Evolutionary conservation across 2,797 vertebrate genomes (phyloP), one percentile per base, ranked within the genome.

Genomic region (Ctenosaura bakeri): DNA sequence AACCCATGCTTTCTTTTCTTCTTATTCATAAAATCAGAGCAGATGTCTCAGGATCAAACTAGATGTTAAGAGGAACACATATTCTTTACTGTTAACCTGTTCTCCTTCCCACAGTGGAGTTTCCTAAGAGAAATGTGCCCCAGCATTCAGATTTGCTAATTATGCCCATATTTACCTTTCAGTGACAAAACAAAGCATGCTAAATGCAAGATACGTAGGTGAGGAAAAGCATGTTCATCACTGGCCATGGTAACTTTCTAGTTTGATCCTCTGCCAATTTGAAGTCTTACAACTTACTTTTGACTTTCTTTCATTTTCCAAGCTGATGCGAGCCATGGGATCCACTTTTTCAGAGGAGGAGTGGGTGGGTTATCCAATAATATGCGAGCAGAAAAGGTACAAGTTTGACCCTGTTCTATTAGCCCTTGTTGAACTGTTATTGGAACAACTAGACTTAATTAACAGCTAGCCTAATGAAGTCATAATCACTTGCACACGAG

Each of bases 221-320:
- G 64, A 69, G 64, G 8, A 69, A 69, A 69, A 69, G 9, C 64
- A 29, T 66, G 26, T 66, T 10, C 64, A 66, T 29, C 7, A 26
- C 6, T 69, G 2, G 64, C 6, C 24, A 32, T 9, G 22, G 24
- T 66, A 26, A 66, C 24, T 8, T 2, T 32, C 64, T 32, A 69
- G 8, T 69, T 69, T 69, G 64, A 69, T 0, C 8, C 9, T 69
- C 26, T 77, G 59, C n/a, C 74, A 78, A 2, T 89, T 4, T 24
- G 26, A 78, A 78, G 52, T 52, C 24, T 54, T 81, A 16, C 8
- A 20, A 73, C n/a, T 89, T 89, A 46, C 50, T 78, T 89, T 56
- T 89, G 35, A 77, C 59, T 74, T n/a, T 16, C 14, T 32, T 85
- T 18, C 4, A 56, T 69, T 77, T 85, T 82, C 35, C 38, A 83